Conservation (phyloP, 2,888 invertebrate species). For the Cetonia aurata region DNA sequence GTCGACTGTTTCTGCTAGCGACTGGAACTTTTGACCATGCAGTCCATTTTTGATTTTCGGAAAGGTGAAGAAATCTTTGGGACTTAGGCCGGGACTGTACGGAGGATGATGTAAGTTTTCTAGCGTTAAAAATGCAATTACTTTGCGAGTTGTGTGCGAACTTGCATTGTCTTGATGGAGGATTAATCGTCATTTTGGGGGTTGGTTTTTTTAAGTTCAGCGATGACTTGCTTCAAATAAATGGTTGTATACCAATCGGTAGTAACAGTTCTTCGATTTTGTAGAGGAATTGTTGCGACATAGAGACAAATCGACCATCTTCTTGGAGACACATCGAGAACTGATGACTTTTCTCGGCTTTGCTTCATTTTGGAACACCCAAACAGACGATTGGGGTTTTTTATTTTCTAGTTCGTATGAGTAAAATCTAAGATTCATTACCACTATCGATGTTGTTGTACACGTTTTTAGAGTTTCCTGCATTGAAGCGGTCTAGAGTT, state of each 20-base stretch:
- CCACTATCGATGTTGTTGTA: too few relatives aligned
- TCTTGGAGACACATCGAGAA: conserved; percentile 39
- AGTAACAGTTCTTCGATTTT: conserved; percentile 38
- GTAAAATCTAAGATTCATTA: too few relatives aligned
- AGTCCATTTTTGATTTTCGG: not conserved
- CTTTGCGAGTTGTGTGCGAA: too few relatives aligned
- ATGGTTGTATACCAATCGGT: conserved; percentile 49
- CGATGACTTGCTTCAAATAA: conserved; percentile 40
- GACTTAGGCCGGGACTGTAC: conserved; percentile 17
- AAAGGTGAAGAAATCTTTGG: conserved; percentile 14
- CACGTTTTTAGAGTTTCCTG: conserved; percentile 1
- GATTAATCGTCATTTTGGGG: not conserved
- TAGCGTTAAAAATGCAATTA: too few relatives aligned
- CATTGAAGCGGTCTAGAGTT: conserved; percentile 10
- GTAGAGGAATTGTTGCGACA: conserved; percentile 45
- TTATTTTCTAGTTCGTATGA: conserved; percentile 31
- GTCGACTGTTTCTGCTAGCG: too few relatives aligned
- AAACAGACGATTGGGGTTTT: conserved; percentile 45
- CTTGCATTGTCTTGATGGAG: conserved; percentile 3
- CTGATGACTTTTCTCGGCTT: conserved; percentile 52
- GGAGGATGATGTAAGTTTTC: conserved; percentile 2
- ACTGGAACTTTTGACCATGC: conserved; percentile 2
- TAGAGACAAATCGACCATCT: conserved; percentile 45
- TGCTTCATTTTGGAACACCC: conserved; percentile 42
- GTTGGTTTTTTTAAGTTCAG: conserved; percentile 36